phyloP scores from a whole-genome alignment of 2,797 vertebrate species.

The Otolemur crassicaudatus region DNA sequence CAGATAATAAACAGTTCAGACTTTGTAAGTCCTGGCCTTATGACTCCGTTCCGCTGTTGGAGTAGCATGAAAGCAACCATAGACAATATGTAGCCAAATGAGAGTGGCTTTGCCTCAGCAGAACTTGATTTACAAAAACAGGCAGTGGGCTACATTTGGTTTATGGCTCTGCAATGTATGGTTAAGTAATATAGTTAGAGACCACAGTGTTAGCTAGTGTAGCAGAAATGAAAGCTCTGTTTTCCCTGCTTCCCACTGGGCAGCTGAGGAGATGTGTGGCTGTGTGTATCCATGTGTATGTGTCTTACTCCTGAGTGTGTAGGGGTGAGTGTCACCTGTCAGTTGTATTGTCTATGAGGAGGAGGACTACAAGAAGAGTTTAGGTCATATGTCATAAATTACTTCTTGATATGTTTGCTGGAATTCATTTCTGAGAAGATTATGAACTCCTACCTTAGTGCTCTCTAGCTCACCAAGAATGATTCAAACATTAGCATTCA shows the following conservation, averaged over 20 bases:
- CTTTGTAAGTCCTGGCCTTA: not conserved
- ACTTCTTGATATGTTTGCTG: not conserved
- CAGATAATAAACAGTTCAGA: not conserved
- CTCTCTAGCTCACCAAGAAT: not conserved
- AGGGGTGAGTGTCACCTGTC: not conserved
- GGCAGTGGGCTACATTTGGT: not conserved
- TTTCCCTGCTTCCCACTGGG: not conserved
- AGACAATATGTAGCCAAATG: not conserved
- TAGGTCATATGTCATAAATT: not conserved
- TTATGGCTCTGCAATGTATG: not conserved
- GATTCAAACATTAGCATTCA: not conserved
- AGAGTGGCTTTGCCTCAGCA: not conserved
- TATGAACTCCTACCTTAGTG: not conserved
- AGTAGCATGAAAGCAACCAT: not conserved
- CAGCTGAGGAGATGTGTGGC: not conserved
- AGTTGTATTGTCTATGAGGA: not conserved
- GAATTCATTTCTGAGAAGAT: constrained; percentile 29
- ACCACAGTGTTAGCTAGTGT: not conserved
- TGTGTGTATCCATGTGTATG: not conserved
- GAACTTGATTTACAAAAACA: not conserved
- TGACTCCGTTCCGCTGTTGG: not conserved
- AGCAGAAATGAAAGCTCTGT: not conserved
- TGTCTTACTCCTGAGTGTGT: not conserved
- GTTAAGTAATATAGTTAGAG: not conserved
- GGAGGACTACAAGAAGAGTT: not conserved